Evolutionary conservation across 2,113 vertebrate genomes (phyloP).

Genomic region (Nymphicus hollandicus): DNA sequence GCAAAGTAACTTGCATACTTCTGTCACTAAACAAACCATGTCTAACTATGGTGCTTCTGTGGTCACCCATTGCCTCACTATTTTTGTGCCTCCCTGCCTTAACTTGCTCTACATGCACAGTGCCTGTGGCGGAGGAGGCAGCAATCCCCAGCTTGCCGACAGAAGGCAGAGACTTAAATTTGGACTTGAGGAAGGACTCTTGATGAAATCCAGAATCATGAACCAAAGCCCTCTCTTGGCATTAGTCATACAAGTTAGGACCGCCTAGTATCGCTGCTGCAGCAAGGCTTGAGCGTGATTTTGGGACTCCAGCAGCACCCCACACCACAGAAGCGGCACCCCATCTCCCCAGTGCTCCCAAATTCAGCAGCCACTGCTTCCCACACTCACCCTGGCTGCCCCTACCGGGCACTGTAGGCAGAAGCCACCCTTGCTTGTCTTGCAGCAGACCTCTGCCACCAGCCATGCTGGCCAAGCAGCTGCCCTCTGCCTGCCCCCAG

Average conservation of each 20-base stretch:
- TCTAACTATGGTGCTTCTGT: conserved; percentile 44
- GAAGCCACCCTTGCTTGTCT: not conserved
- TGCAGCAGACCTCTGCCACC: not conserved
- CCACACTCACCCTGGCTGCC: fast-evolving
- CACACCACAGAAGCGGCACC: not conserved
- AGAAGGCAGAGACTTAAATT: not conserved
- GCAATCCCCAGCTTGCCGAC: not conserved
- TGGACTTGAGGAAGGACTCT: not conserved
- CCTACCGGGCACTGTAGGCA: not conserved
- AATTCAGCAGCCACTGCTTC: not conserved
- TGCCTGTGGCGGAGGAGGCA: not conserved
- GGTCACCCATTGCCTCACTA: conserved; percentile 10
- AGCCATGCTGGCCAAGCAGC: fast-evolving
- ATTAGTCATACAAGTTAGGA: not conserved
- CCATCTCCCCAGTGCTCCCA: not conserved
- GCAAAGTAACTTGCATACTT: conserved; percentile 29
- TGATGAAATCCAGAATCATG: conserved; percentile 44
- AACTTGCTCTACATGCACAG: fast-evolving
- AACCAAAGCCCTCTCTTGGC: not conserved
- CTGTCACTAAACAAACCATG: conserved; percentile 21
- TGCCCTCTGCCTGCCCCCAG: not conserved
- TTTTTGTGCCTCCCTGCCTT: conserved; percentile 17
- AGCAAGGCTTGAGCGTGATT: not conserved
- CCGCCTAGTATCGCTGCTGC: fast-evolving
- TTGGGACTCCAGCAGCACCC: not conserved